Evolutionary conservation across 37 sponge, comb jelly and placozoan genomes (phyloP).

Genomic region (Oscarella lobularis): DNA sequence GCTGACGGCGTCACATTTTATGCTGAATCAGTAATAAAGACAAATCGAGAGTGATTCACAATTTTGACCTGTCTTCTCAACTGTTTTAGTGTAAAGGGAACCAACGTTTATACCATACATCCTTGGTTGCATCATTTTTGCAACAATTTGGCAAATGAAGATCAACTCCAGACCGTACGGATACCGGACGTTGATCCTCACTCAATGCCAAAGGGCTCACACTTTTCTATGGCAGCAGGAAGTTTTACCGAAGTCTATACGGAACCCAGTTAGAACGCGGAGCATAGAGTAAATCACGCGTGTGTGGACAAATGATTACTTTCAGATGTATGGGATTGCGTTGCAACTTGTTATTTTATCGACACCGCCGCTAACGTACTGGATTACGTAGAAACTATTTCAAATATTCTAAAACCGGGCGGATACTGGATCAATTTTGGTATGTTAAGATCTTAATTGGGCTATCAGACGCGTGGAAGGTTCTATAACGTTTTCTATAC

Average conservation of each 20-base stretch:
- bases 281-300: background rate
- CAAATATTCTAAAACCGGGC: conserved; percentile 82
- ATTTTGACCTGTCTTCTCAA: too few relatives aligned
- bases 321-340: conserved; percentile 14
- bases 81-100: conserved; percentile 2
- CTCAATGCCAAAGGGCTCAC: conserved; percentile 30
- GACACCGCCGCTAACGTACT: conserved; percentile 96
- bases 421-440: conserved; percentile 93
- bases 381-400: conserved; percentile 73
- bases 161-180: conserved; percentile 43
- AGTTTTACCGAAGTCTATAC: conserved; percentile 86
- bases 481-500: too few relatives aligned
- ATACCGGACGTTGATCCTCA: conserved; percentile 83
- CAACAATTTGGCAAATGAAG: conserved; percentile 49
- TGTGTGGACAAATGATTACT: background rate
- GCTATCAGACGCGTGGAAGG: background rate
- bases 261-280: conserved; percentile 16
- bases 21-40: conserved; percentile 83
- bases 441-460: conserved; percentile 3
- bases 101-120: conserved; percentile 14
- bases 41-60: too few relatives aligned
- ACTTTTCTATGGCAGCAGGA: conserved; percentile 95
- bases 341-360: conserved; percentile 27
- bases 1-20: conserved; percentile 89
- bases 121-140: conserved; percentile 79